Evolutionary conservation across 2,888 invertebrate species (phyloP).

Genomic region (Athalia cordata): DNA sequence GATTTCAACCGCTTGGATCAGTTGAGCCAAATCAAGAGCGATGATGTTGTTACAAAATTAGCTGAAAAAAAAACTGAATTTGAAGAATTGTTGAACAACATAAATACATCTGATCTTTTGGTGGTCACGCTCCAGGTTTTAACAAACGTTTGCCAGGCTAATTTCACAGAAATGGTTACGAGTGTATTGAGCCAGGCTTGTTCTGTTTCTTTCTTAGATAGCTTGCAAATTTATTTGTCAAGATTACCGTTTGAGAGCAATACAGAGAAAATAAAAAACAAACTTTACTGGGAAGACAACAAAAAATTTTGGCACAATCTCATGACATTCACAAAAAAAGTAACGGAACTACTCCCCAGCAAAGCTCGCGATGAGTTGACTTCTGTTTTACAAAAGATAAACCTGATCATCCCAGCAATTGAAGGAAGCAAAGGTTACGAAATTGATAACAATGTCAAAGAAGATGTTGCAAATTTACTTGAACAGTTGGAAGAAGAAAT

Average conservation of each 20-base stretch:
- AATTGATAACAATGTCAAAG: conserved; percentile 45
- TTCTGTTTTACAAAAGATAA: conserved; percentile 58
- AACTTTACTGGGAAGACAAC: conserved; percentile 56
- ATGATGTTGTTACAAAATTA: conserved; percentile 10
- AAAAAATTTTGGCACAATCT: conserved; percentile 59
- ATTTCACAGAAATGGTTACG: conserved; percentile 16
- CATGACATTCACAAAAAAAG: conserved; percentile 62
- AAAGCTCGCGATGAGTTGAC: conserved; percentile 64
- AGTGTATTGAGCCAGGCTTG: conserved; percentile 29
- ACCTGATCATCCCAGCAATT: conserved; percentile 55
- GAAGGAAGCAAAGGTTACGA: conserved; percentile 48
- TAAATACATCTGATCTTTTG: neutral
- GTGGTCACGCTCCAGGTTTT: conserved; percentile 16
- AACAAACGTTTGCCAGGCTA: conserved; percentile 10
- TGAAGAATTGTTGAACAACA: conserved; percentile 17
- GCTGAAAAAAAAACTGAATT: conserved; percentile 6
- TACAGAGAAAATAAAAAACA: conserved; percentile 49
- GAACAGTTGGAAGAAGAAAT: conserved; percentile 44
- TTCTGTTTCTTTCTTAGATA: conserved; percentile 51
- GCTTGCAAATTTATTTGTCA: conserved; percentile 55
- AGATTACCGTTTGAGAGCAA: conserved; percentile 51
- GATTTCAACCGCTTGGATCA: conserved; percentile 1
- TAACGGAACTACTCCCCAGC: conserved; percentile 67
- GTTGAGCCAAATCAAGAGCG: conserved; percentile 10
- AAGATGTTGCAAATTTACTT: conserved; percentile 29